phyloP scores from a whole-genome alignment of 2,113 vertebrate species.

The Rhodinocichla rosea region DNA sequence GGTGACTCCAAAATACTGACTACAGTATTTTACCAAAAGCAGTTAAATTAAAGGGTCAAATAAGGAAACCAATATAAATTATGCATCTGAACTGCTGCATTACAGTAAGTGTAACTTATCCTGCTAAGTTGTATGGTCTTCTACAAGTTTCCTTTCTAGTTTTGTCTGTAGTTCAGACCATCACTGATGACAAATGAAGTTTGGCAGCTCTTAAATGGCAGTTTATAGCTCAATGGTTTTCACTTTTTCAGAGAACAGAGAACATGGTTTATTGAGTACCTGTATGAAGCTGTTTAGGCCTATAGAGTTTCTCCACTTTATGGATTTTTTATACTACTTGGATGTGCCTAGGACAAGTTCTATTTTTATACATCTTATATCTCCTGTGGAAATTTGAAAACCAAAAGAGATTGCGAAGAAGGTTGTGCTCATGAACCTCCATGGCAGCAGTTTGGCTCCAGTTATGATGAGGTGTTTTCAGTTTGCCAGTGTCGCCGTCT shows the following conservation, averaged over 20 bases:
- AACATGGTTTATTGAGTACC: background rate
- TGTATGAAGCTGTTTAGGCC: background rate
- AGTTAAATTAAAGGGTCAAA: background rate
- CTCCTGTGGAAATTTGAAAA: background rate
- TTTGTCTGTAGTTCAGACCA: background rate
- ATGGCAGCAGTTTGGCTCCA: background rate
- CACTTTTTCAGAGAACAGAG: background rate
- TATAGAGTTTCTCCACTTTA: background rate
- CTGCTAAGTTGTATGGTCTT: background rate
- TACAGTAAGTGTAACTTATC: background rate
- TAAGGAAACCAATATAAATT: background rate
- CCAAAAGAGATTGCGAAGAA: fast-evolving
- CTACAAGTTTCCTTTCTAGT: background rate
- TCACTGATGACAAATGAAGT: background rate
- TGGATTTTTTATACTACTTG: background rate
- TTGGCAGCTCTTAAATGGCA: background rate
- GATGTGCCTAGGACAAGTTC: background rate
- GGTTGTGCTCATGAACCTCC: background rate
- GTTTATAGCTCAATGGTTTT: background rate
- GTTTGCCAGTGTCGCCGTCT: background rate
- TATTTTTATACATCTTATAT: background rate
- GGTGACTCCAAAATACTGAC: background rate
- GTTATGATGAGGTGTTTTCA: background rate
- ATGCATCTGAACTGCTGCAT: background rate
- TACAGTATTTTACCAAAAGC: background rate